These are phyloP conservation scores for Danaus melanippus DNA, from an alignment of 1,140 invertebrate genomes.

Conservation along the genomic window DNA sequence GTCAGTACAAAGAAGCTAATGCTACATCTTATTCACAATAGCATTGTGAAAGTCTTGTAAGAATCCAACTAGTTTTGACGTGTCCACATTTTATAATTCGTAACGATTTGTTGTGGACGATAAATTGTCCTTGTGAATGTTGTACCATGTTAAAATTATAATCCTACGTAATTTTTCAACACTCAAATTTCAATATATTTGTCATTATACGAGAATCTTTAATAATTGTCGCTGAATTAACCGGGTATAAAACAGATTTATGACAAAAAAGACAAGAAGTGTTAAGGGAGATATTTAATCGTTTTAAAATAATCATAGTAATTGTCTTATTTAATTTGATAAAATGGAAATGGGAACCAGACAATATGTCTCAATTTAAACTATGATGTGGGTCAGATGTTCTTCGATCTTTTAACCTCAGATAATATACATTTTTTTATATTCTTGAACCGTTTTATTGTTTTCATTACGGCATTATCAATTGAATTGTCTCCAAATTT, in stretches of 20 bases:
- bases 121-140: not conserved
- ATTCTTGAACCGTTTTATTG: conserved; percentile 47
- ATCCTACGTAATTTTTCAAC: not conserved
- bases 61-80: conserved; percentile 19
- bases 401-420: conserved; percentile 36
- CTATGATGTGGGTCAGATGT: conserved; percentile 42
- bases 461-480: conserved; percentile 51
- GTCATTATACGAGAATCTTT: conserved; percentile 1
- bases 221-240: too few species aligned
- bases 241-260: too few species aligned
- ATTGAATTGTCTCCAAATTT: conserved; percentile 48
- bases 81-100: conserved; percentile 4
- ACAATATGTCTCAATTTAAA: conserved; percentile 23
- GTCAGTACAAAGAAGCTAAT: conserved; percentile 50
- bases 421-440: conserved; percentile 47
- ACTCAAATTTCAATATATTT: conserved; percentile 1
- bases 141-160: not conserved
- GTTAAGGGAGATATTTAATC: too few species aligned
- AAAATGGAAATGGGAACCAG: conserved; percentile 12
- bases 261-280: too few species aligned
- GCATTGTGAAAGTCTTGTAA: conserved; percentile 46
- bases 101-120: conserved; percentile 13
- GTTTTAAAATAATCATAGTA: too few species aligned
- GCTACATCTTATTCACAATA: conserved; percentile 55
- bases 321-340: not conserved